Evolutionary conservation across 2,113 vertebrate species (phyloP).

Genomic region (Megaceryle maxima): DNA sequence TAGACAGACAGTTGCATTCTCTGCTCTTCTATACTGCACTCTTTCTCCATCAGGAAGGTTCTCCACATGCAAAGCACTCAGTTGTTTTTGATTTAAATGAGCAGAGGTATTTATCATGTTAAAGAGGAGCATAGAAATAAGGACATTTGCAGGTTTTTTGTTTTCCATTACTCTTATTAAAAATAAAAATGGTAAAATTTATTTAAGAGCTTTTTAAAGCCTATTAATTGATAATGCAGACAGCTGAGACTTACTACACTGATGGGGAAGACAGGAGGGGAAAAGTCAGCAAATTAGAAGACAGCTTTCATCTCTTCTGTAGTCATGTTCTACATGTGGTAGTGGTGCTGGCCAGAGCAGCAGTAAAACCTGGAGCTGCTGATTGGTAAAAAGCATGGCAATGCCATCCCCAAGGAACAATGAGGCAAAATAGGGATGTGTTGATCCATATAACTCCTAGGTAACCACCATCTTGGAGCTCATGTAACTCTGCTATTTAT

Average conservation of each 20-base stretch:
- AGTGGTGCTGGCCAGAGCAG: not conserved
- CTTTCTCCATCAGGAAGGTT: not conserved
- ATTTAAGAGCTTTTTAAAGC: not conserved
- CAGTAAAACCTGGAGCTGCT: not conserved
- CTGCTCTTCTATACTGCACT: not conserved
- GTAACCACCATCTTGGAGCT: conserved; percentile 25
- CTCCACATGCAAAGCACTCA: not conserved
- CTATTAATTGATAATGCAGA: not conserved
- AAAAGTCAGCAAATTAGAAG: not conserved
- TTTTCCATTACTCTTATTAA: not conserved
- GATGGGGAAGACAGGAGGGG: not conserved
- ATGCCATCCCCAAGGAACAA: not conserved
- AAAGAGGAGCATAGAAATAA: not conserved
- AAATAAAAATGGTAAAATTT: not conserved
- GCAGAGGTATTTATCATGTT: not conserved
- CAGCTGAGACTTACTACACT: not conserved
- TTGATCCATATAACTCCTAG: conserved; percentile 42
- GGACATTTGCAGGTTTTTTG: not conserved
- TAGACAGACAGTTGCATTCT: not conserved
- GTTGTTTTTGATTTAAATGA: conserved; percentile 14
- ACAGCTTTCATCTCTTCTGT: not conserved
- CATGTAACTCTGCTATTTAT: not conserved
- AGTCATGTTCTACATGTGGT: not conserved
- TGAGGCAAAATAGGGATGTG: not conserved
- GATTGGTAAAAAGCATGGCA: not conserved